Percentiles rank a stretch among this genome's conserved stretches.
Conservation (phyloP, 2,888 invertebrate genomes). For the Platynereis dumerilii region DNA sequence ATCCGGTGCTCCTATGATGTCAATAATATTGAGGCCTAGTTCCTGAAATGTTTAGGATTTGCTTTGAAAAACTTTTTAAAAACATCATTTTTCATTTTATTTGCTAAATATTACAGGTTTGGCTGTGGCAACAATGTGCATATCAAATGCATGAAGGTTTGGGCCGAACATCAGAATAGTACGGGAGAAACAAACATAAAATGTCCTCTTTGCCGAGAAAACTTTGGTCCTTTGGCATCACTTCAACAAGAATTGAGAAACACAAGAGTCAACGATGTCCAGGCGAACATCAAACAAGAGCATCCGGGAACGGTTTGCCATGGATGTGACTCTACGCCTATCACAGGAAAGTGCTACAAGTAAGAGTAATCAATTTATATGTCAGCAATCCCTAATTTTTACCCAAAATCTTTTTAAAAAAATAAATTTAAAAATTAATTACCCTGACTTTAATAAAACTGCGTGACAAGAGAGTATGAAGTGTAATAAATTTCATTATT, state of each 20-base stretch:
- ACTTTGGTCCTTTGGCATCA: constrained; percentile 60
- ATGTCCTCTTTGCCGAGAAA: constrained; percentile 63
- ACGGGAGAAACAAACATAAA: constrained; percentile 52
- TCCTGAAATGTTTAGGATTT: too few species aligned
- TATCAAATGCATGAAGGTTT: constrained; percentile 64
- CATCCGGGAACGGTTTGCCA: constrained; percentile 53
- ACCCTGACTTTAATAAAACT: too few species aligned
- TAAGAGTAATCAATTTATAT: too few species aligned
- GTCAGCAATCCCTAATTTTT: too few species aligned
- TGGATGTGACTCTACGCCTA: constrained; percentile 53
- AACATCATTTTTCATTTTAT: too few species aligned
- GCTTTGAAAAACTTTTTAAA: too few species aligned
- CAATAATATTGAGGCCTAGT: too few species aligned
- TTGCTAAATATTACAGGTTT: constrained; percentile 48
- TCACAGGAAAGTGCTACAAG: constrained; percentile 62
- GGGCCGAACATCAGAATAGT: constrained; percentile 62
- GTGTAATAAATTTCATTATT: neutral
- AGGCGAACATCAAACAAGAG: constrained; percentile 45
- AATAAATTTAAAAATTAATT: too few species aligned
- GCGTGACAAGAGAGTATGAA: too few species aligned
- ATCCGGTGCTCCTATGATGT: too few species aligned
- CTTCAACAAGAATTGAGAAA: constrained; percentile 58
- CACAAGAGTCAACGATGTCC: constrained; percentile 40
- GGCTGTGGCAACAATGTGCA: constrained; percentile 64
- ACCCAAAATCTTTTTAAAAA: too few species aligned